Evolutionary conservation across 2,888 invertebrate species (phyloP), one percentile per base, ranked within the genome.

Genomic region (Aquatica leii): DNA sequence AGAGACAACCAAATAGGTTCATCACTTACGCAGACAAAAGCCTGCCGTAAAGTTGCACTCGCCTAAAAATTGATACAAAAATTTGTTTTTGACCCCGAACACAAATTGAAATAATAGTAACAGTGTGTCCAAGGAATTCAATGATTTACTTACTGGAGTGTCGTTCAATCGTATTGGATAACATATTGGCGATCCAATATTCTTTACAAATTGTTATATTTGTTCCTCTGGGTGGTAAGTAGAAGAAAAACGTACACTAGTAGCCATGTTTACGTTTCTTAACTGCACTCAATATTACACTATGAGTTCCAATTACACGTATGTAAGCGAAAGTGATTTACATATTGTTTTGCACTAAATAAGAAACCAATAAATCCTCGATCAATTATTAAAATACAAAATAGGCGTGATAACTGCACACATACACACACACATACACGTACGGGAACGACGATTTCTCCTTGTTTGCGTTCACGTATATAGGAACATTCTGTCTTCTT

Each of bases 11-110:
- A 78, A 85, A 85, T 80, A 86, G 80, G 82, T 85, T 86, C 86
- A 86, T 86, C 80, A 82, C 83, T 84, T 78, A 82, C 83, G 84
- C 84, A 84, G 85, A 84, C 85, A 81, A 81, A 80, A 79, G 84
- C 84, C 65, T 65, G 65, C 60, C 46, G 37, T 51, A 61, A 18
- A 53, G 14, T 46, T 43, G 35, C 61, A 60, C 46, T 61, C 65
- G 15, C 21, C 58, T 61, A 40, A 52, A 65, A 57, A 49, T 11
- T 8, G 4, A 12, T 11, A 31, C n/a, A n/a, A n/a, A n/a, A n/a
- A 46, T 14, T 17, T 12, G n/a, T 34, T 1, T 8, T 14, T 51
- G 6, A 51, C 12, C 5, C 9, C 12, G 31, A 31, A 12, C 2
- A 31, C 34, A 51, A n/a, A 8, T 9, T 31, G 4, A 34, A 51